Evolutionary conservation across 2,888 invertebrate genomes (phyloP), one percentile per base, ranked within the genome.

Genomic region (Drosophila sordidula): DNA sequence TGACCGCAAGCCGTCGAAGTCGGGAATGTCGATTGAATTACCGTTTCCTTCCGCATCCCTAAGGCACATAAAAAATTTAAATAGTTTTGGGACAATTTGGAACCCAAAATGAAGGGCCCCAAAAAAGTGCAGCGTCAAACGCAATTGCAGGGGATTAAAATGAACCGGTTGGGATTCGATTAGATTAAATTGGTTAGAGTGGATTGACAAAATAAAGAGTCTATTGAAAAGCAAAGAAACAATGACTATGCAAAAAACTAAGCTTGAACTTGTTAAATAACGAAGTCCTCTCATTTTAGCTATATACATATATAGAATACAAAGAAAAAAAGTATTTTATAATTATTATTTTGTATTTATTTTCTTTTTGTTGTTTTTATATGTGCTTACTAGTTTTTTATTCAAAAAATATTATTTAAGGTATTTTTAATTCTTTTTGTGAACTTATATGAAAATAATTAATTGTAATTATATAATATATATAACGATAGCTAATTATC

Each of bases 21-120:
- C 54, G 69, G 34, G 57, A 55, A 49, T 64, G 63, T 38, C 74
- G 71, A 75, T 71, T 78, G 74, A 70, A 66, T 76, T 81, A 76
- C 70, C 42, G 70, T 65, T 87, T 84, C 78, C 89, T 87, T 84
- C 89, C 89, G 84, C 68, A 63, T 55, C 44, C 56, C 59, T 29
- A 39, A 49, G 36, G 26, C 45, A 55, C 55, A 62, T 54, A 34
- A 73, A 39, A 39, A 72, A 79, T 70, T 63, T 55, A 62, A 80
- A 66, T 80, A 66, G 57, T 51, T 57, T 73, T 73, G 74, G 72
- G 72, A 49, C 32, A 38, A 9, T 9, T 29, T 29, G 29, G 9
- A 9, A 29, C 29, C 52, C 38, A 51, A 6, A 49, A 32, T 9
- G 9, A 41, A 42, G 50, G 46, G 14, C 47, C 75, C 50, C 32